Percentiles rank a stretch among this genome's conserved stretches.
Conservation (phyloP, 2,888 invertebrate genomes). For the Lasius fuliginosus region DNA sequence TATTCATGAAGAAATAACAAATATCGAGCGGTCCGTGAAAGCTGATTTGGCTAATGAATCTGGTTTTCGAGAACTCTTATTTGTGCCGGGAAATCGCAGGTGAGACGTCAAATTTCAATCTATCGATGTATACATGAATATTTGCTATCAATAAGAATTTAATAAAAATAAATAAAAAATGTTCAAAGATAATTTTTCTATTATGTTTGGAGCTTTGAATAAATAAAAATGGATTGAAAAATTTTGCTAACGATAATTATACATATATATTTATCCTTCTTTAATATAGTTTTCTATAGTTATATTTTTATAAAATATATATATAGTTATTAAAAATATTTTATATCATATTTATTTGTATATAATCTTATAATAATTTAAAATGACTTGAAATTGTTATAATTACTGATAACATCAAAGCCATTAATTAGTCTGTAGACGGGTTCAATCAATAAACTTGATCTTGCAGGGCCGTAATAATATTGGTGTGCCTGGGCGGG, state of each 20-base stretch:
- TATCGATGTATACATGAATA: background rate
- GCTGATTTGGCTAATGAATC: slow-evolving; percentile 56
- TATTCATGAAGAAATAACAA: slow-evolving; percentile 48
- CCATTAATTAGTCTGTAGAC: background rate
- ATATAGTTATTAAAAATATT: background rate
- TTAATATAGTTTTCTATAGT: background rate
- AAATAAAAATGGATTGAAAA: background rate
- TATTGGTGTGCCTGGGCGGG: slow-evolving; percentile 43
- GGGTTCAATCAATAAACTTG: background rate
- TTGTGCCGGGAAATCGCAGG: slow-evolving; percentile 60
- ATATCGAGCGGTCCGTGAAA: slow-evolving; percentile 66
- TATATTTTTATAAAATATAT: background rate
- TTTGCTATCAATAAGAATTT: background rate
- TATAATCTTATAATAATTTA: background rate
- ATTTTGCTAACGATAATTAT: background rate
- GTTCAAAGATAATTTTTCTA: background rate
- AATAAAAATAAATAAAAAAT: background rate
- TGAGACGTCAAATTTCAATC: background rate
- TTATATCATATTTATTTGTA: background rate
- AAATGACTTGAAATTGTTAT: background rate
- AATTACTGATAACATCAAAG: background rate
- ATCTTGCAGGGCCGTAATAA: slow-evolving; percentile 59
- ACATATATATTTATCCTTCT: background rate
- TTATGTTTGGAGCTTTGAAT: background rate
- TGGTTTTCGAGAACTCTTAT: slow-evolving; percentile 60